These are phyloP conservation scores for Ischnus inquisitorius DNA, from an alignment of 2,888 invertebrate genomes.

Conservation along the genomic window DNA sequence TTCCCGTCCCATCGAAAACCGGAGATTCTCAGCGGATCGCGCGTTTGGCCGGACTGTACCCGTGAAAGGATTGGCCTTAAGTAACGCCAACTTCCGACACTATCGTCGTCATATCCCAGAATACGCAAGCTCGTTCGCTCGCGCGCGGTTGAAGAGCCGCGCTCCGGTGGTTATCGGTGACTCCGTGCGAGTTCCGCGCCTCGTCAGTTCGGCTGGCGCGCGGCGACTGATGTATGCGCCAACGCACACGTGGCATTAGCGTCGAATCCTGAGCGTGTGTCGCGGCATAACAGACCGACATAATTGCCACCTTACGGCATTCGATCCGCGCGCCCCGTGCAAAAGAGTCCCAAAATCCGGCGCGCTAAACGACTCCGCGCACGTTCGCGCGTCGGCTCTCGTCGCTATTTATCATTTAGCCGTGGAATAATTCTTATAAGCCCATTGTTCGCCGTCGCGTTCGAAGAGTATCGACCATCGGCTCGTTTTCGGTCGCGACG, in stretches of 20 bases:
- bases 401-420: background rate
- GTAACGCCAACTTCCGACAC: background rate
- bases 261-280: slow-evolving; percentile 77
- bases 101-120: background rate
- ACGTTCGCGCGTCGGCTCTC: background rate
- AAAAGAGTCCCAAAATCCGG: background rate
- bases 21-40: too few relatives aligned
- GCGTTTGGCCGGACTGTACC: too few relatives aligned
- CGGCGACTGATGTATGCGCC: slow-evolving; percentile 77
- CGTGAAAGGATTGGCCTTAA: too few relatives aligned
- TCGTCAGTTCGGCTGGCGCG: slow-evolving; percentile 9
- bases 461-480: background rate
- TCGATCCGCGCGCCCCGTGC: background rate
- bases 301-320: slow-evolving; percentile 76
- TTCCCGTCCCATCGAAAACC: too few relatives aligned
- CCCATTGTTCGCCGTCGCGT: too few relatives aligned
- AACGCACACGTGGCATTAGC: slow-evolving; percentile 80
- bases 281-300: slow-evolving; percentile 76
- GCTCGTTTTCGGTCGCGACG: slow-evolving; percentile 49
- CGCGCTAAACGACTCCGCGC: background rate
- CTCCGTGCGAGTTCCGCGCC: slow-evolving; percentile 19
- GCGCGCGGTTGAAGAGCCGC: background rate
- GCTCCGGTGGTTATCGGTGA: slow-evolving; percentile 11
- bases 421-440: background rate
- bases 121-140: background rate